A percentile compares a stretch with the other conserved stretches of the same genome.
phyloP scores from a whole-genome alignment of 2,113 vertebrate species.

The Electrona antarctica region DNA sequence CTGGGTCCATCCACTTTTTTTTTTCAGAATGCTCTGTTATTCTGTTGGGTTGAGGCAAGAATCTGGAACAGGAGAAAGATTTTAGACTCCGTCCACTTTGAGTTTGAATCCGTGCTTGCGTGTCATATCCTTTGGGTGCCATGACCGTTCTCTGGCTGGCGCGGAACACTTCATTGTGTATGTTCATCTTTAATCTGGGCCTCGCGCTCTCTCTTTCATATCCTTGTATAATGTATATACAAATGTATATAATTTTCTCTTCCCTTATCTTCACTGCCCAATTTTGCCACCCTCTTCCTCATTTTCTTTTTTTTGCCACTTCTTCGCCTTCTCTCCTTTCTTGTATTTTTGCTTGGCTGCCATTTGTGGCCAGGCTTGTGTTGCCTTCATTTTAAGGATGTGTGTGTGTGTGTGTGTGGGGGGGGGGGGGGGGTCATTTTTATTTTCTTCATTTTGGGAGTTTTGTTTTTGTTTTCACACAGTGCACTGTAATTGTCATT shows the following conservation, averaged over 20 bases:
- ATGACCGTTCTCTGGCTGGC: conserved; percentile 54
- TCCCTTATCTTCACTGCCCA: conserved; percentile 21
- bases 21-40: conserved; percentile 15
- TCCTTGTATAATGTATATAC: conserved; percentile 78
- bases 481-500: conserved; percentile 82
- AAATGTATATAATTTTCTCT: conserved; percentile 73
- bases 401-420: conserved; percentile 26
- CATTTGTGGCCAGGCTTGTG: conserved; percentile 46
- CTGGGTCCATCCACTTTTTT: conserved; percentile 42
- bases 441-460: conserved; percentile 23
- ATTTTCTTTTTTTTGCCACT: conserved; percentile 5
- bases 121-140: conserved; percentile 72
- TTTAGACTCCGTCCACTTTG: conserved; percentile 50
- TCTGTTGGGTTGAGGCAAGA: conserved; percentile 25
- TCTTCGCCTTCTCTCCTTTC: background rate
- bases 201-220: conserved; percentile 60
- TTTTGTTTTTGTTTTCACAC: conserved; percentile 58
- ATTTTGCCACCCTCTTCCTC: conserved; percentile 25
- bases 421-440: background rate
- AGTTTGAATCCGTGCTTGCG: conserved; percentile 26
- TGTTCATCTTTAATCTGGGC: conserved; percentile 48
- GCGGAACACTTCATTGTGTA: conserved; percentile 38
- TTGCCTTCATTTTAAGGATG: conserved; percentile 73
- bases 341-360: conserved; percentile 30
- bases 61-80: conserved; percentile 35